phyloP scores from a whole-genome alignment of 2,113 vertebrate species.

The human region GRCh38 chr7:5353501-5354000 shows the following conservation, averaged over 20 bases:
- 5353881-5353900: rapidly evolving
- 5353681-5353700: neutral
- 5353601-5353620: neutral
- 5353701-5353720: rapidly evolving
- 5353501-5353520: no score
- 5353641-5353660: rapidly evolving
- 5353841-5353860: neutral
- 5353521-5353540: no score
- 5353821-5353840: no score
- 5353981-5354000: no score
- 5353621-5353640: rapidly evolving
- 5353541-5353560: no score
- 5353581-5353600: neutral
- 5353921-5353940: neutral
- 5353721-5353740: neutral
- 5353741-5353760: neutral
- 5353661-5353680: neutral
- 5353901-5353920: neutral
- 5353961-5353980: no score
- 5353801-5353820: neutral
- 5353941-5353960: no score
- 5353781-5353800: rapidly evolving
- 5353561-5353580: no score
- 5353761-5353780: neutral
- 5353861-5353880: neutral